Conservation (phyloP, 2,797 vertebrate genomes). For the Avahi laniger region DNA sequence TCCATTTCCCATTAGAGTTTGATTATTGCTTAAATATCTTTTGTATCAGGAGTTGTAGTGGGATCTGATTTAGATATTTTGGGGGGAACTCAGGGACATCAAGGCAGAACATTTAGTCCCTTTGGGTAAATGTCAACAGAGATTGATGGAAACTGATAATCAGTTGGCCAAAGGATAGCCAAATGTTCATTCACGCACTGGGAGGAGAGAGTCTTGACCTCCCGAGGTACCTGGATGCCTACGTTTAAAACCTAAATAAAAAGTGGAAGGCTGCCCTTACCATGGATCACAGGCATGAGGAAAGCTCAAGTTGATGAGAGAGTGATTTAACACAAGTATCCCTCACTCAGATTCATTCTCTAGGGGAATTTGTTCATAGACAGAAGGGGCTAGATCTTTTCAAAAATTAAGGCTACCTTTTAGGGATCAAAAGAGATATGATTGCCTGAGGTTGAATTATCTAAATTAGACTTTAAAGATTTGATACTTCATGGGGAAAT, state of each 20-base stretch:
- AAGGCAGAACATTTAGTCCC: not conserved
- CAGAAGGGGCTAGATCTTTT: not conserved
- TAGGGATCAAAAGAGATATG: not conserved
- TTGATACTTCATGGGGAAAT: not conserved
- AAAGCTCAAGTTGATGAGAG: not conserved
- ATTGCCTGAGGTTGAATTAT: not conserved
- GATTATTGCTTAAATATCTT: not conserved
- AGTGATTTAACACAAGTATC: not conserved
- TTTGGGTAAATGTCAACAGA: not conserved
- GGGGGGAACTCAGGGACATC: not conserved
- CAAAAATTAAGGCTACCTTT: not conserved
- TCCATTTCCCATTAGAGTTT: not conserved
- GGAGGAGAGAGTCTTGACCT: not conserved
- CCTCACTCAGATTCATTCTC: not conserved
- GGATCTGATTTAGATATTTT: not conserved
- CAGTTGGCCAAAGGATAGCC: not conserved
- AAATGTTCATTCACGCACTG: not conserved
- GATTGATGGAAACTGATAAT: not conserved
- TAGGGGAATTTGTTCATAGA: not conserved
- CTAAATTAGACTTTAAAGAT: not conserved
- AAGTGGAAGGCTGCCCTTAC: not conserved
- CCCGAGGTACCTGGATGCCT: not conserved
- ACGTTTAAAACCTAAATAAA: not conserved
- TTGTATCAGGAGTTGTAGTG: not conserved
- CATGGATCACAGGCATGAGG: not conserved